Conservation (phyloP, 2,113 vertebrate species). For the Pachyramphus minor region DNA sequence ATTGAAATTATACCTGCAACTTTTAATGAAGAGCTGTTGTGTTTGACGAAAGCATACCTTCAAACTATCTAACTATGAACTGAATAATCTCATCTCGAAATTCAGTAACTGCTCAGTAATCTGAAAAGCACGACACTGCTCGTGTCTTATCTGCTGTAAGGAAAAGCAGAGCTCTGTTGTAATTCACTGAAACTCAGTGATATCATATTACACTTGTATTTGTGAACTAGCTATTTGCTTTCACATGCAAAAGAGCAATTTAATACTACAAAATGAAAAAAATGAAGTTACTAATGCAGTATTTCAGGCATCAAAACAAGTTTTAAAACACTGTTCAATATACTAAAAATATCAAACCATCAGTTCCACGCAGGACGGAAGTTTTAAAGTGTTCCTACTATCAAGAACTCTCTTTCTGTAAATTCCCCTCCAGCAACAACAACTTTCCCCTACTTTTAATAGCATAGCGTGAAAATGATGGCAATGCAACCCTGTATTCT, state of each 20-base stretch:
- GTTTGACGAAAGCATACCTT: constrained; percentile 4
- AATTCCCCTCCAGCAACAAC: background rate
- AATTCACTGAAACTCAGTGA: background rate
- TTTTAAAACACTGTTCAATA: background rate
- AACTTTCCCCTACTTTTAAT: background rate
- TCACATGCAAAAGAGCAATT: background rate
- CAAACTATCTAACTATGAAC: background rate
- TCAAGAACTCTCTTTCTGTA: background rate
- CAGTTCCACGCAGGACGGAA: background rate
- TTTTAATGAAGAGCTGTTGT: background rate
- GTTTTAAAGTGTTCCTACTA: fast-evolving
- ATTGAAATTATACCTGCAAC: background rate
- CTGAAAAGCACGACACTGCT: background rate
- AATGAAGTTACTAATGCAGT: background rate
- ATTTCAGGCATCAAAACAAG: background rate
- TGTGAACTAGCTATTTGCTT: background rate
- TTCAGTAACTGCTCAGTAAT: constrained; percentile 4
- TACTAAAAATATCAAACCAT: background rate
- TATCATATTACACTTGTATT: background rate
- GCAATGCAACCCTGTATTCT: background rate
- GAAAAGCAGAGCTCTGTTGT: background rate
- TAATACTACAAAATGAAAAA: background rate
- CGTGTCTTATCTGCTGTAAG: background rate
- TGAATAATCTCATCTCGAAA: constrained; percentile 33
- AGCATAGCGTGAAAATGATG: background rate